Conservation (phyloP, 2,888 invertebrate species). For the Drosophila nigricruria region DNA sequence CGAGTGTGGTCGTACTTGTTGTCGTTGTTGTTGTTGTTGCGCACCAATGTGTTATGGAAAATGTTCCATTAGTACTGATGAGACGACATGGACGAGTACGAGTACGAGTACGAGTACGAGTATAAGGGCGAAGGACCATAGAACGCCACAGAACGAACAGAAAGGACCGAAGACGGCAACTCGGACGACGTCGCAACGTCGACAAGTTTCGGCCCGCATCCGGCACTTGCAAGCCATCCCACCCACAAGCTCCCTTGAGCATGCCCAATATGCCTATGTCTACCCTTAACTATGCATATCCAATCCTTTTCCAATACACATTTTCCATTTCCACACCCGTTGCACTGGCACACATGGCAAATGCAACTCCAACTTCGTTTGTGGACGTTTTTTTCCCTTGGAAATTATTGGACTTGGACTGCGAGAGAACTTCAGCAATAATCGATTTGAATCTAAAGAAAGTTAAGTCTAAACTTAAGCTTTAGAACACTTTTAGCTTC, state of each 20-base stretch:
- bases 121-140: conserved; percentile 19
- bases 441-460: background rate
- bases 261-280: conserved; percentile 6
- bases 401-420: conserved; percentile 35
- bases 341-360: conserved; percentile 38
- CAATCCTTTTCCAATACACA: conserved; percentile 20
- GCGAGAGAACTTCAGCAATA: background rate
- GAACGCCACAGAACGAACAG: conserved; percentile 12
- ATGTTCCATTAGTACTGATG: conserved; percentile 82
- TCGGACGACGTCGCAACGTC: conserved; percentile 45
- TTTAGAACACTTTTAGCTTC: background rate
- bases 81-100: conserved; percentile 52
- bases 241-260: background rate
- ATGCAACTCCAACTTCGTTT: conserved; percentile 30
- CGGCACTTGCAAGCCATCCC: conserved; percentile 34
- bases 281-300: conserved; percentile 3
- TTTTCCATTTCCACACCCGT: conserved; percentile 25
- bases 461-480: background rate
- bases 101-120: conserved; percentile 11
- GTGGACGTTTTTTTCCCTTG: background rate
- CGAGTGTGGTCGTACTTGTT: conserved; percentile 49
- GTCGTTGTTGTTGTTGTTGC: conserved; percentile 34
- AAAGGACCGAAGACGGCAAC: conserved; percentile 27
- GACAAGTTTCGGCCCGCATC: conserved; percentile 40
- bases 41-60: conserved; percentile 77